phyloP scores from a whole-genome alignment of 1,140 invertebrate genomes.

The Nymphalis io region DNA sequence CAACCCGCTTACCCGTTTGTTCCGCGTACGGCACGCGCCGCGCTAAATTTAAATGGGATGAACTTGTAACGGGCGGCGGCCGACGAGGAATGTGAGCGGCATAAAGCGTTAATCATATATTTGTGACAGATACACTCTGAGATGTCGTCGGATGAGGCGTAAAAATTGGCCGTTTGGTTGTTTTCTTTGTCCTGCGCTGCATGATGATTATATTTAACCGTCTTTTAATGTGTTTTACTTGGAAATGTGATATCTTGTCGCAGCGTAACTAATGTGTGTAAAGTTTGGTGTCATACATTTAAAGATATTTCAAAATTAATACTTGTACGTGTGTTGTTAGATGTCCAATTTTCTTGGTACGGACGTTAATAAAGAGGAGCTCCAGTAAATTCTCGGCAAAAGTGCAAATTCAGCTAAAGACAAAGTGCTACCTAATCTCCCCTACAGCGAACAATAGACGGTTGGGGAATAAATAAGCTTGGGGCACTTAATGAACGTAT shows the following conservation, averaged over 20 bases:
- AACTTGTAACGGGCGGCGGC: conserved; percentile 74
- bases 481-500: conserved; percentile 71
- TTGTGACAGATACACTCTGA: conserved; percentile 71
- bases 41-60: conserved; percentile 78
- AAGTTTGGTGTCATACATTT: not conserved
- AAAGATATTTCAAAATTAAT: not conserved
- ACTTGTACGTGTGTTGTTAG: not conserved
- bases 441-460: conserved; percentile 57
- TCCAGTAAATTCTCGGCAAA: conserved; percentile 17
- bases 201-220: conserved; percentile 20
- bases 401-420: conserved; percentile 61
- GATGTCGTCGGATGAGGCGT: conserved; percentile 51
- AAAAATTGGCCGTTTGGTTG: conserved; percentile 39
- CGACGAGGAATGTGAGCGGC: conserved; percentile 66
- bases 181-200: conserved; percentile 24
- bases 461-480: conserved; percentile 60
- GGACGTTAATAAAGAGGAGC: conserved; percentile 13
- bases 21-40: conserved; percentile 71
- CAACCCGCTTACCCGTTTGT: conserved; percentile 36
- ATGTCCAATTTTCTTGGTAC: not conserved
- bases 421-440: conserved; percentile 66
- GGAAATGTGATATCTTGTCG: conserved; percentile 21
- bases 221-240: conserved; percentile 18
- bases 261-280: not conserved
- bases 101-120: conserved; percentile 76